Evolutionary conservation across 2,888 invertebrate genomes (phyloP).

Genomic region (Holacanthella duospinosa): DNA sequence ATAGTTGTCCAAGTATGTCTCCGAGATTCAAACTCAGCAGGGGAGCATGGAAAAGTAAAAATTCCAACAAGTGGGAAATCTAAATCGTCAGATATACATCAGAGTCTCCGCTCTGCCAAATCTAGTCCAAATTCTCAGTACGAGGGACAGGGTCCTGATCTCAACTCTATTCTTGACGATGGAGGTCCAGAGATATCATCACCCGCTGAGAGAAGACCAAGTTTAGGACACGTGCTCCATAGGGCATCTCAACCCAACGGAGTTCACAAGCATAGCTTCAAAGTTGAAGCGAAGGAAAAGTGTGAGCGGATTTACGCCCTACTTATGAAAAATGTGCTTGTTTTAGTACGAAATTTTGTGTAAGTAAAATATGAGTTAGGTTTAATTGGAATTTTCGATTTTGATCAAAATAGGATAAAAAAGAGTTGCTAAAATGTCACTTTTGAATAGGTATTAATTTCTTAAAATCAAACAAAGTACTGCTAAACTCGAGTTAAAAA

Average conservation of each 20-base stretch:
- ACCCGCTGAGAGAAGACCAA: background rate
- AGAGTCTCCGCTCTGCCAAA: background rate
- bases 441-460: too few species aligned
- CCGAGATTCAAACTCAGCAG: conserved; percentile 16
- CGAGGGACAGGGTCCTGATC: background rate
- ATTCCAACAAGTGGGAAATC: background rate
- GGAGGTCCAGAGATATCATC: background rate
- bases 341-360: background rate
- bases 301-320: background rate
- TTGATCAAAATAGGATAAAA: too few species aligned
- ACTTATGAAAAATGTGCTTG: background rate
- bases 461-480: too few species aligned
- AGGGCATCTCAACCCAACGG: background rate
- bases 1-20: conserved; percentile 71
- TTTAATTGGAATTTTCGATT: too few species aligned
- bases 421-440: too few species aligned
- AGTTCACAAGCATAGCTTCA: background rate
- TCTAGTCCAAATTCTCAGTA: background rate
- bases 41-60: background rate
- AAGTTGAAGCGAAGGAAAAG: background rate
- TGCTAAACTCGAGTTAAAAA: too few species aligned
- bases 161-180: background rate
- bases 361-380: too few species aligned
- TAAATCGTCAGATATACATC: background rate
- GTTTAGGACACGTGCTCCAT: background rate